These are phyloP conservation scores for Alca torda DNA, from an alignment of 2,797 vertebrate genomes.

Conservation along the genomic window DNA sequence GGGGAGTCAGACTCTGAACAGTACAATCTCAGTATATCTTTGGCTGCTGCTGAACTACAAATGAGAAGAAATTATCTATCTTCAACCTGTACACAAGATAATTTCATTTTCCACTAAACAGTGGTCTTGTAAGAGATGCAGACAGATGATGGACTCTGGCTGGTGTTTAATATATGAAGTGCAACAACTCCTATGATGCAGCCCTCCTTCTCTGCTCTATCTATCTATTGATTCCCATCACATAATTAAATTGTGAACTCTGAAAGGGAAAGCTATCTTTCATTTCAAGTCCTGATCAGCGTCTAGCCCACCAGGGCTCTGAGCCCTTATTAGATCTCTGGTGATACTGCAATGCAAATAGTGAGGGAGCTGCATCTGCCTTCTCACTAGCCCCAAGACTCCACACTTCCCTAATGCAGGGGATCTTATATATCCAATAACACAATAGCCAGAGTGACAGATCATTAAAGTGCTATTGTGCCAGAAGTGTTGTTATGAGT, in stretches of 20 bases:
- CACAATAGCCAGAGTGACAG: background rate
- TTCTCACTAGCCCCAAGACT: background rate
- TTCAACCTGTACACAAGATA: background rate
- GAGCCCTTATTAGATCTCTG: background rate
- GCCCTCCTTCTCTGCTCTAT: background rate
- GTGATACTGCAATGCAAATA: conserved; percentile 14
- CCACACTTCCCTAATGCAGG: background rate
- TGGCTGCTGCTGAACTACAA: background rate
- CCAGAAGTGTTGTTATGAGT: conserved; percentile 33
- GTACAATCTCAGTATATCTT: background rate
- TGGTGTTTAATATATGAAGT: conserved; percentile 13
- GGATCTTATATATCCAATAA: background rate
- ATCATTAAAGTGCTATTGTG: conserved; percentile 17
- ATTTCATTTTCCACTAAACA: conserved; percentile 5
- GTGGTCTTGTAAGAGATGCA: background rate
- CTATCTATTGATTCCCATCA: conserved; percentile 19
- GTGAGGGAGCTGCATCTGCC: background rate
- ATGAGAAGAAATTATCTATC: background rate
- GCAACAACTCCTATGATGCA: background rate
- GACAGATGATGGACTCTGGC: background rate
- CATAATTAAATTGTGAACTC: conserved; percentile 56
- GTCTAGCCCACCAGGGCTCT: background rate
- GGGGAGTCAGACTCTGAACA: background rate
- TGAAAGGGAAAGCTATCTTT: conserved; percentile 35
- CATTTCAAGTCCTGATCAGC: conserved; percentile 28